Conservation (phyloP, 2,888 invertebrate genomes). For the Camptogramma bilineatum region DNA sequence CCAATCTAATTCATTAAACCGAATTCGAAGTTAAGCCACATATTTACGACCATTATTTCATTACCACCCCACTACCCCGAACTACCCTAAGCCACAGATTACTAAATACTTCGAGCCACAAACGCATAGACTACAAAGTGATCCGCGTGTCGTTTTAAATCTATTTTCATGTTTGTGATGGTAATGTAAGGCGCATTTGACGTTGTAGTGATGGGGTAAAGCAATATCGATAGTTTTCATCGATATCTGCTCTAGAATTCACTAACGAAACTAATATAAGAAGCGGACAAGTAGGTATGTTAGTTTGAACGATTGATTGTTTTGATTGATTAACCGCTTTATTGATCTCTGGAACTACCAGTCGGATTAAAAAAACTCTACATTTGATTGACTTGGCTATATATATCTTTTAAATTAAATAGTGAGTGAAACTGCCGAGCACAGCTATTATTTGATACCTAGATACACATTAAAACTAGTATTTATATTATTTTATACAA, state of each 20-base stretch:
- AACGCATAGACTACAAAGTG: conserved; percentile 39
- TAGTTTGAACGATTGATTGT: too few species aligned
- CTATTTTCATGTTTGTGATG: conserved; percentile 78
- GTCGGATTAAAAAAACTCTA: too few species aligned
- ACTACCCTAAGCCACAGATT: conserved; percentile 30
- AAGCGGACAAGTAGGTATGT: too few species aligned
- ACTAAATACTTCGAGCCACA: conserved; percentile 14
- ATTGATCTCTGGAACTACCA: too few species aligned
- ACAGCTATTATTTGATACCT: too few species aligned
- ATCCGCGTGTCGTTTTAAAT: conserved; percentile 70
- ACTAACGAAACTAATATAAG: too few species aligned
- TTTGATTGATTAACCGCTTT: too few species aligned
- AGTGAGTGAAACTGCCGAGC: too few species aligned
- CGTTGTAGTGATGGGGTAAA: conserved; percentile 42
- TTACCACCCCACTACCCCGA: conserved; percentile 28
- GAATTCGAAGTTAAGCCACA: conserved; percentile 24
- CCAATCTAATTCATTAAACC: conserved; percentile 22
- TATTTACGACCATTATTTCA: conserved; percentile 33
- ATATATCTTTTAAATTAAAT: too few species aligned
- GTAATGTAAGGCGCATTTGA: conserved; percentile 57
- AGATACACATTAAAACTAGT: too few species aligned
- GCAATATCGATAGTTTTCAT: background rate
- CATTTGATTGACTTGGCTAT: too few species aligned
- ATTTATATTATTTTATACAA: too few species aligned
- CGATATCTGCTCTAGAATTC: background rate